Base-by-base conservation (phyloP, 2,797 vertebrate species). In the Vipera latastei region DNA sequence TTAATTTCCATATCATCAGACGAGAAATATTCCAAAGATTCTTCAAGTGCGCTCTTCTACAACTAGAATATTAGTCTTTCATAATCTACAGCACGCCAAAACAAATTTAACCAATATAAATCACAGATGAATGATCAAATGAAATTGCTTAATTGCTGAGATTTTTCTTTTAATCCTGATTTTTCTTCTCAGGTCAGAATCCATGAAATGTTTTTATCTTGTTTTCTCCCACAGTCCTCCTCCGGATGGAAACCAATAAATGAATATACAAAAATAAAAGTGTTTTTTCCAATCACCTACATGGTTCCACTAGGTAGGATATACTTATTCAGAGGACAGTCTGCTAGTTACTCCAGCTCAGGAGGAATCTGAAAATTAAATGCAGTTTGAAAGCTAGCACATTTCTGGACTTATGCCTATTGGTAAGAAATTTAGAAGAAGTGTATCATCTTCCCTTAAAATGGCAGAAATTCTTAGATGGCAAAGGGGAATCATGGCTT, bases 1-100 rank as follows among this genome's bases (percentile, higher is more conserved):
- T 93, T 93, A 94, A 96, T 96, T 96, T 96, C 96, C 94, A 93
- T 96, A 94, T 78, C 94, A 91, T 51, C 92, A 94, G 94, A 96
- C 83, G 94, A 96, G n/a, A 65, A 93, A 95, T 69, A 90, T 3
- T 92, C 48, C 94, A 91, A 92, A 94, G 93, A 95, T 91, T 91
- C 65, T 95, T 94, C 92, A 93, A 91, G 92, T 93, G 89, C 0
- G 92, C 4, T 88, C 32, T 32, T 86, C 86, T 65, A 61, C 4
- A 94, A 96, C 90, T 92, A 94, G 94, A 96, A 96, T 26, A 93
- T 92, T 89, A 94, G 93, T 92, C 78, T 95, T 96, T 16, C 22
- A 63, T 93, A 28, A 38, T 94, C 91, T 55, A 55, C 28, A 69
- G 16, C 16, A 86, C 65, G 0, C 18, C 7, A 78, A 44, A 78